Evolutionary conservation across 2,797 vertebrate genomes (phyloP).

Genomic region (Threskiornis aethiopicus): DNA sequence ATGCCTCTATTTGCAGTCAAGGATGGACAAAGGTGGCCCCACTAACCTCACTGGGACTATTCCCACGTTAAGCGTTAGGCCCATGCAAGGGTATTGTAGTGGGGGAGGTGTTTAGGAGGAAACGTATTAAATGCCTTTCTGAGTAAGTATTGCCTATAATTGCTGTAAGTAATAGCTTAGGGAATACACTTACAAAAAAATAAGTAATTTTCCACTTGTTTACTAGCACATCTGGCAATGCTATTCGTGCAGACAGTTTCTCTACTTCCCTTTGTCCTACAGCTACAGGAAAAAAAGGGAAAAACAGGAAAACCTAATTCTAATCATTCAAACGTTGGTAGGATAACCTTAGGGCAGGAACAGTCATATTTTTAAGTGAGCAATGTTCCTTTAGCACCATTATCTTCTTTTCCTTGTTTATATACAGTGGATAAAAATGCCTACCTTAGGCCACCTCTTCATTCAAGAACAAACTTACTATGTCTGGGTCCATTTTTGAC

Average conservation of each 20-base stretch:
- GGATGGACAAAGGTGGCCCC: not conserved
- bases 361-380: not conserved
- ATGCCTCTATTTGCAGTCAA: not conserved
- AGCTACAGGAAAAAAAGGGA: not conserved
- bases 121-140: not conserved
- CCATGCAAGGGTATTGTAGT: not conserved
- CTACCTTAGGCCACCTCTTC: not conserved
- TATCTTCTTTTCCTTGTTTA: not conserved
- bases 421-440: not conserved
- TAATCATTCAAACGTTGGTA: not conserved
- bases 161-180: not conserved
- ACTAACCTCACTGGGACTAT: not conserved
- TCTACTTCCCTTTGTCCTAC: constrained; percentile 15
- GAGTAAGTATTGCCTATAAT: not conserved
- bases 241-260: not conserved
- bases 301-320: constrained; percentile 29
- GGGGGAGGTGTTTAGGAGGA: not conserved
- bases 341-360: constrained; percentile 10
- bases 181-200: not conserved
- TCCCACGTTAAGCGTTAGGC: not conserved
- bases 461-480: not conserved
- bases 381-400: not conserved
- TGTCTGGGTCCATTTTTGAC: not conserved
- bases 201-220: constrained; percentile 43
- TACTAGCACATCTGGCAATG: constrained; percentile 27